Conservation (phyloP, 2,888 invertebrate genomes). For the Heliconius cydno region DNA sequence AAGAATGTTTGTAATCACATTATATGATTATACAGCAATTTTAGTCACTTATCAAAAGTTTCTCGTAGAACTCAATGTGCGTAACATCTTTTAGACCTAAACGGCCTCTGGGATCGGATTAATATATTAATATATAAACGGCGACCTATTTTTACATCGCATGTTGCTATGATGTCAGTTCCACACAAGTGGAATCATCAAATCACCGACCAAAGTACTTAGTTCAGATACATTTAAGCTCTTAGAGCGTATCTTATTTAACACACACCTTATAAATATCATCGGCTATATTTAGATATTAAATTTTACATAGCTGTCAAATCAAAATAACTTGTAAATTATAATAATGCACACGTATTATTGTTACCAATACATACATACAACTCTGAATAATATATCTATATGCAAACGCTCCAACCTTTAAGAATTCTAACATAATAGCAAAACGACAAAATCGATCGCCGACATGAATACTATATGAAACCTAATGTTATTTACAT, state of each 20-base stretch:
- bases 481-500: slow-evolving; percentile 76
- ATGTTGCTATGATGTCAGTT: slow-evolving; percentile 29
- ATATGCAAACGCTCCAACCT: slow-evolving; percentile 18
- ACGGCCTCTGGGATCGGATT: slow-evolving; percentile 29
- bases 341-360: slow-evolving; percentile 20
- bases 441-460: slow-evolving; percentile 39
- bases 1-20: neutral
- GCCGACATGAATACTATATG: slow-evolving; percentile 58
- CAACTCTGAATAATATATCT: slow-evolving; percentile 21
- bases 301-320: slow-evolving; percentile 17
- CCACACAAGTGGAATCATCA: neutral
- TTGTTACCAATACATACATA: slow-evolving; percentile 13
- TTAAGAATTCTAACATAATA: slow-evolving; percentile 28
- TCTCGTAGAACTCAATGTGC: slow-evolving; percentile 27
- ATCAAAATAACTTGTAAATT: slow-evolving; percentile 11
- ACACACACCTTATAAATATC: slow-evolving; percentile 24
- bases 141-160: slow-evolving; percentile 34
- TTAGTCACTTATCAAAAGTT: slow-evolving; percentile 8
- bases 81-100: slow-evolving; percentile 18
- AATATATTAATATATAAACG: slow-evolving; percentile 32
- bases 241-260: slow-evolving; percentile 29
- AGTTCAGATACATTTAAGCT: slow-evolving; percentile 16
- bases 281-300: slow-evolving; percentile 24
- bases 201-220: neutral
- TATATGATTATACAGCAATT: neutral